Evolutionary conservation across 2,888 invertebrate species (phyloP).

Genomic region (Tenthredo notha): DNA sequence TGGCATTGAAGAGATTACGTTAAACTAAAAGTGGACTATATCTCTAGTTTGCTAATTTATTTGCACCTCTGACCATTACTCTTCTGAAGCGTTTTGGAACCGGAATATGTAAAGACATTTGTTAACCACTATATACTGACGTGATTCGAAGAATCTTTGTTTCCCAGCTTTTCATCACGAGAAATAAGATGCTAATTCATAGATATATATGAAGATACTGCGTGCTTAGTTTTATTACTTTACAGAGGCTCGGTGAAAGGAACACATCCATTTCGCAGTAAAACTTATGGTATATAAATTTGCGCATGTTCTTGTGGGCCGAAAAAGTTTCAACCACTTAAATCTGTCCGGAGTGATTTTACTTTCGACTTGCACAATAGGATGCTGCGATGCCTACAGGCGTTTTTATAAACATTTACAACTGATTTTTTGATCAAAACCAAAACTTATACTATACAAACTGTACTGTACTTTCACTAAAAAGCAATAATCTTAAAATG

Average conservation of each 20-base stretch:
- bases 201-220: not conserved
- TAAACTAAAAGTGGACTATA: not conserved
- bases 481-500: conserved; percentile 2
- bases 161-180: not conserved
- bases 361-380: conserved; percentile 43
- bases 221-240: conserved; percentile 21
- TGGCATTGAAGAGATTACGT: not conserved
- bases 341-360: not conserved
- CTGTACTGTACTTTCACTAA: conserved; percentile 15
- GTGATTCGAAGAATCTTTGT: not conserved
- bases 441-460: not conserved
- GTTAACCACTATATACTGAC: not conserved
- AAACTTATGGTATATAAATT: not conserved
- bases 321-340: not conserved
- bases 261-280: not conserved
- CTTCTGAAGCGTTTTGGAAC: not conserved
- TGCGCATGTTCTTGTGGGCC: not conserved
- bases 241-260: not conserved
- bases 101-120: not conserved
- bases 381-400: not conserved
- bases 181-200: not conserved
- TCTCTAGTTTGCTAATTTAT: not conserved
- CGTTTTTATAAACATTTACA: conserved; percentile 1
- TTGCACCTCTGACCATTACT: not conserved
- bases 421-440: not conserved